These are phyloP conservation scores for Tachycineta bicolor DNA, from an alignment of 2,113 vertebrate species.

Conservation along the genomic window DNA sequence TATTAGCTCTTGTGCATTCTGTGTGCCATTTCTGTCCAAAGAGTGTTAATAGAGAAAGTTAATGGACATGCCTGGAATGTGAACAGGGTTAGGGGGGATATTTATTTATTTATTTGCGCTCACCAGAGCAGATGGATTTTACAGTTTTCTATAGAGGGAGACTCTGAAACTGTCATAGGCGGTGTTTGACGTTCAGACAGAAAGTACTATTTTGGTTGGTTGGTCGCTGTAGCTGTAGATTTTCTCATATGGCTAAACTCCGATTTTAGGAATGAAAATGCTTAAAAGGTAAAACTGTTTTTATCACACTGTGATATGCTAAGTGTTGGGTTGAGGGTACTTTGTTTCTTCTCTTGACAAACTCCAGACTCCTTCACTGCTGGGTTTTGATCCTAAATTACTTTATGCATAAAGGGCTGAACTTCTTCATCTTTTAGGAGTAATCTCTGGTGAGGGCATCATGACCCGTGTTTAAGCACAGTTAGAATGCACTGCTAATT, in stretches of 20 bases:
- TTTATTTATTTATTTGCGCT: slow-evolving; percentile 21
- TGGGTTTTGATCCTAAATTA: neutral
- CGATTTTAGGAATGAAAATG: neutral
- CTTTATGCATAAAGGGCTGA: neutral
- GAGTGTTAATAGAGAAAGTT: slow-evolving; percentile 36
- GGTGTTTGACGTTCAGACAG: neutral
- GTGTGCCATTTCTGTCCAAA: slow-evolving; percentile 39
- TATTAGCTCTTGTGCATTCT: slow-evolving; percentile 15
- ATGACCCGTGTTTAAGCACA: neutral
- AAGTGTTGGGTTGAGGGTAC: neutral
- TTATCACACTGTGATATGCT: neutral
- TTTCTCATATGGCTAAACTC: neutral
- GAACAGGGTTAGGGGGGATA: neutral
- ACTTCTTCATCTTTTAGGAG: neutral
- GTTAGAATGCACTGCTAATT: neutral
- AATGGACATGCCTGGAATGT: slow-evolving; percentile 47
- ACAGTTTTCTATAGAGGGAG: neutral
- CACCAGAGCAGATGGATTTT: slow-evolving; percentile 35
- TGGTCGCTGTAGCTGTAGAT: neutral
- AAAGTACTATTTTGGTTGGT: neutral
- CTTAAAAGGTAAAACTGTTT: neutral
- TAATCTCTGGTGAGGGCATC: neutral
- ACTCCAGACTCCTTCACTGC: neutral
- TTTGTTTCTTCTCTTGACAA: neutral
- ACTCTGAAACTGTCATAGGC: neutral